These are phyloP conservation scores for Leptopilina syphax DNA, from an alignment of 2,888 invertebrate genomes.

Conservation along the genomic window DNA sequence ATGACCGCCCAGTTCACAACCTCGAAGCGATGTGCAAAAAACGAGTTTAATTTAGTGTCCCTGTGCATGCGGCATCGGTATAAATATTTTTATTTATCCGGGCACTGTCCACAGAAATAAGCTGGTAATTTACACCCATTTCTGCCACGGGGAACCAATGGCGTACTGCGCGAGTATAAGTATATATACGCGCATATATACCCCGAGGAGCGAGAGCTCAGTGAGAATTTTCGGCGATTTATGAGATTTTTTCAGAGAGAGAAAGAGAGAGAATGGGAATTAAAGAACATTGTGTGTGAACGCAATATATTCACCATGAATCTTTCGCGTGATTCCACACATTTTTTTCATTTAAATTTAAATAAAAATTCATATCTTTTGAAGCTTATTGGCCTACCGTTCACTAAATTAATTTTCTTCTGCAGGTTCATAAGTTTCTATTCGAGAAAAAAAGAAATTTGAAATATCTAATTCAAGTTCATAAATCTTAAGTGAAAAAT, in stretches of 20 bases:
- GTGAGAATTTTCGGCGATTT: slow-evolving; percentile 60
- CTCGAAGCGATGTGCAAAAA: slow-evolving; percentile 30
- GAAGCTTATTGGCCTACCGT: slow-evolving; percentile 3
- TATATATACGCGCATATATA: too few species aligned
- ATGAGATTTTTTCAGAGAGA: slow-evolving; percentile 53
- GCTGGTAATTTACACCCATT: slow-evolving; percentile 62
- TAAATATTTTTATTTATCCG: slow-evolving; percentile 65
- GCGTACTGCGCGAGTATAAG: slow-evolving; percentile 21
- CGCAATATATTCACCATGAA: slow-evolving; percentile 10
- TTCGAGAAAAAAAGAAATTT: too few species aligned
- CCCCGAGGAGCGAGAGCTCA: slow-evolving; percentile 28
- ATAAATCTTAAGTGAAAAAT: too few species aligned
- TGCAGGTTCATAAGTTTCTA: too few species aligned
- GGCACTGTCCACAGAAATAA: slow-evolving; percentile 61
- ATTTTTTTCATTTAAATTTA: slow-evolving; percentile 12
- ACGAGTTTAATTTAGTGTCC: slow-evolving; percentile 60
- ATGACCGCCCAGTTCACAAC: slow-evolving; percentile 39
- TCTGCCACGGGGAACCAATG: slow-evolving; percentile 43
- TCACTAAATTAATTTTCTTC: slow-evolving; percentile 8
- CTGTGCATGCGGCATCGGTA: slow-evolving; percentile 60
- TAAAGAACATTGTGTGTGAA: slow-evolving; percentile 53
- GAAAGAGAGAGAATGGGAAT: slow-evolving; percentile 46
- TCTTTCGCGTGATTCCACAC: background rate
- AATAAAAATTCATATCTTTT: slow-evolving; percentile 11
- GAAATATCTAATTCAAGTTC: too few species aligned